phyloP scores from a whole-genome alignment of 2,888 invertebrate genomes.

The Ormia ochracea region DNA sequence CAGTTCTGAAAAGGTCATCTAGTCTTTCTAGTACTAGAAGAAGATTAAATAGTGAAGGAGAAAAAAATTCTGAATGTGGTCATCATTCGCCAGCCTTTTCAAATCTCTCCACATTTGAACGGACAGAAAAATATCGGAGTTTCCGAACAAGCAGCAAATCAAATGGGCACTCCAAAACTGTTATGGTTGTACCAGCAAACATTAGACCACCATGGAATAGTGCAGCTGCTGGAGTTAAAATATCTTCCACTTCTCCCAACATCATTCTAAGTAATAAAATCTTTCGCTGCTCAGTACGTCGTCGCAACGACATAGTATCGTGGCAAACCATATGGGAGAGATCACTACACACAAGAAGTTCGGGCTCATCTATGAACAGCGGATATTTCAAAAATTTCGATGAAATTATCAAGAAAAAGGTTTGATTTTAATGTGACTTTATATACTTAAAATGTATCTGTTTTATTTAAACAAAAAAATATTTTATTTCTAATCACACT shows the following conservation, averaged over 20 bases:
- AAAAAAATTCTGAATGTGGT: slow-evolving; percentile 59
- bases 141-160: slow-evolving; percentile 66
- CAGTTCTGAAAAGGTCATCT: slow-evolving; percentile 17
- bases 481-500: too few species aligned
- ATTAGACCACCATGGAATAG: slow-evolving; percentile 72
- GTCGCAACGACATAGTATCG: slow-evolving; percentile 72
- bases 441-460: too few species aligned
- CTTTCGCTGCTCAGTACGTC: slow-evolving; percentile 72
- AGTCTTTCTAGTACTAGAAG: slow-evolving; percentile 44
- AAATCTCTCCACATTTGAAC: slow-evolving; percentile 65
- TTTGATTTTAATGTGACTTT: slow-evolving; percentile 63
- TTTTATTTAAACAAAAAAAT: too few species aligned
- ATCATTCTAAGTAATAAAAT: slow-evolving; percentile 59
- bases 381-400: slow-evolving; percentile 74
- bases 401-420: slow-evolving; percentile 73
- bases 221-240: slow-evolving; percentile 53
- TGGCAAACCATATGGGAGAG: slow-evolving; percentile 75
- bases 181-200: neutral
- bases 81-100: slow-evolving; percentile 38
- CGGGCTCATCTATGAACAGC: slow-evolving; percentile 64
- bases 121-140: slow-evolving; percentile 67
- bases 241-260: neutral
- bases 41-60: slow-evolving; percentile 63
- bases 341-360: slow-evolving; percentile 69
- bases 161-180: slow-evolving; percentile 20